These are phyloP conservation scores for Andrena dorsata DNA, from an alignment of 2,888 invertebrate species.

Conservation along the genomic window DNA sequence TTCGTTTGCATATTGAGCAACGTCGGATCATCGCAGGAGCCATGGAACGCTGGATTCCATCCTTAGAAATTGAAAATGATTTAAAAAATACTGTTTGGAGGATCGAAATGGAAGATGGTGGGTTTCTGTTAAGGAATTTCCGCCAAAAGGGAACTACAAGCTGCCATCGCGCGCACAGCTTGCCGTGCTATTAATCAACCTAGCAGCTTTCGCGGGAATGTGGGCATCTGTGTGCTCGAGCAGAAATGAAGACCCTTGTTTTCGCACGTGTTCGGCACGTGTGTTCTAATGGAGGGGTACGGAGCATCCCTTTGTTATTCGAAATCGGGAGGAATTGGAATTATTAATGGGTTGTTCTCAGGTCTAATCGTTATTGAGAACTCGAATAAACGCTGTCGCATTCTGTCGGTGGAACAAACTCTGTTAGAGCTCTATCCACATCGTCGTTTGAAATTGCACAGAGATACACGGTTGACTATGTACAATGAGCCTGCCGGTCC, in stretches of 20 bases:
- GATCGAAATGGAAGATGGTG: not conserved
- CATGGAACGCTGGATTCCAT: not conserved
- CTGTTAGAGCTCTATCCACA: not conserved
- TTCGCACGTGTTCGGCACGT: conserved; percentile 56
- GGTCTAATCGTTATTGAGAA: not conserved
- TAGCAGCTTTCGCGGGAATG: conserved; percentile 22
- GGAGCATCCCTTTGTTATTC: conserved; percentile 32
- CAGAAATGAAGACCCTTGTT: conserved; percentile 48
- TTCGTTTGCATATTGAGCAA: conserved; percentile 24
- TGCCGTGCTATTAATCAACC: conserved; percentile 37
- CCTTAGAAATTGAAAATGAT: not conserved
- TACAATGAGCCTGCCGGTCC: conserved; percentile 60
- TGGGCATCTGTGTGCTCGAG: conserved; percentile 18
- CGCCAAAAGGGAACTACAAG: not conserved
- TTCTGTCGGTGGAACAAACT: not conserved
- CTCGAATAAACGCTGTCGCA: not conserved
- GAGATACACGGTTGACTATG: conserved; percentile 32
- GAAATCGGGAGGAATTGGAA: not conserved
- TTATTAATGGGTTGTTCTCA: conserved; percentile 29
- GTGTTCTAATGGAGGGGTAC: conserved; percentile 9
- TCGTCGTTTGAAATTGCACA: conserved; percentile 7
- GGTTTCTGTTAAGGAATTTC: not conserved
- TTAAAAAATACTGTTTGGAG: no score
- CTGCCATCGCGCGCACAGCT: not conserved
- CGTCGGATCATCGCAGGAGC: not conserved